phyloP scores from a whole-genome alignment of 2,113 vertebrate species.

The Monopterus albus region DNA sequence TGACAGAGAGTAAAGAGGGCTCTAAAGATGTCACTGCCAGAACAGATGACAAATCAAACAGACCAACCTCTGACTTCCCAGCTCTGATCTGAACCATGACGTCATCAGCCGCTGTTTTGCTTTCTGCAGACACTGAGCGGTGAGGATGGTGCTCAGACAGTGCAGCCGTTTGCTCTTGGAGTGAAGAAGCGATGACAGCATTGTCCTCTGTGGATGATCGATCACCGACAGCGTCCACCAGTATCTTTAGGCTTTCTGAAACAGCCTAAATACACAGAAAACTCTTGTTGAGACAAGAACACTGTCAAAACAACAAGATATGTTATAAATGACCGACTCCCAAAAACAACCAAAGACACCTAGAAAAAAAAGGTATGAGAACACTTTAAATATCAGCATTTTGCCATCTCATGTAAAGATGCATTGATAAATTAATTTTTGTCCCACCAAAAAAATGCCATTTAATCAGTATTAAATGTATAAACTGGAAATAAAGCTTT shows the following conservation, averaged over 20 bases:
- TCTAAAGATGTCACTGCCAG: slow-evolving; percentile 58
- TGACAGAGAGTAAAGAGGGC: slow-evolving; percentile 62
- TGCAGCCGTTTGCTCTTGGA: slow-evolving; percentile 21
- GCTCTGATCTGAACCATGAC: slow-evolving; percentile 95
- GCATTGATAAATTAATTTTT: too few relatives aligned
- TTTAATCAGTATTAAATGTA: too few relatives aligned
- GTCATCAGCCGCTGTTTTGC: slow-evolving; percentile 83
- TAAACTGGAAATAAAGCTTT: too few relatives aligned
- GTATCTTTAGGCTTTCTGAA: slow-evolving; percentile 86
- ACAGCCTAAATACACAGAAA: slow-evolving; percentile 79
- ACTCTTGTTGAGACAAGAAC: background rate
- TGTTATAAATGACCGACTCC: background rate
- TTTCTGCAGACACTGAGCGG: slow-evolving; percentile 70
- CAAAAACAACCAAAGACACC: background rate
- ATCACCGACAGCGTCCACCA: slow-evolving; percentile 67
- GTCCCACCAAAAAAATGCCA: too few relatives aligned
- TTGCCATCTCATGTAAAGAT: background rate
- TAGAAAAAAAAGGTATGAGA: background rate
- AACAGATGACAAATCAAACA: slow-evolving; percentile 60
- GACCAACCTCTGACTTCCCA: slow-evolving; percentile 93
- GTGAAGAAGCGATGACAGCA: slow-evolving; percentile 11
- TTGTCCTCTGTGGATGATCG: slow-evolving; percentile 38
- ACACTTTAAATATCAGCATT: background rate
- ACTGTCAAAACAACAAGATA: background rate
- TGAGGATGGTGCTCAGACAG: slow-evolving; percentile 15